Conservation (phyloP, 1,140 invertebrate species). For the Branchinecta lindahli region DNA sequence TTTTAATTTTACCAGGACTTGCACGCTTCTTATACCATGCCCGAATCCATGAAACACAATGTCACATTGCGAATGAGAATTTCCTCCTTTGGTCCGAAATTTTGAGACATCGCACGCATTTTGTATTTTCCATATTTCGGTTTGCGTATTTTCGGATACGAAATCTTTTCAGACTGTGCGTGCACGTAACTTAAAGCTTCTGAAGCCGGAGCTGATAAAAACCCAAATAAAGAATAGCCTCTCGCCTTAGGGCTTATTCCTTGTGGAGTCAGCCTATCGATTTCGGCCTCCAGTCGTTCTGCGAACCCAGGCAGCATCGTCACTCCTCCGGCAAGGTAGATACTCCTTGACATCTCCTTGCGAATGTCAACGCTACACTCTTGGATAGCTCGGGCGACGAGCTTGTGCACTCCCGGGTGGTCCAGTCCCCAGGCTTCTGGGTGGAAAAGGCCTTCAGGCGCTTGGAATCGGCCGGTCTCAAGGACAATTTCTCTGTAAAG, state of each 20-base stretch:
- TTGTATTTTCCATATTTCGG: too few species aligned
- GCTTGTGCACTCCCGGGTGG: constrained; percentile 40
- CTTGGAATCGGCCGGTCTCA: constrained; percentile 36
- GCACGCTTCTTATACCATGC: too few species aligned
- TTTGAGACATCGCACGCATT: too few species aligned
- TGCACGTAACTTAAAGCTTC: too few species aligned
- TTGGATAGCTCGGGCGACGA: constrained; percentile 42
- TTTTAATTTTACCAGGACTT: too few species aligned
- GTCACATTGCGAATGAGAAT: too few species aligned
- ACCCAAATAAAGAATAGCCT: too few species aligned
- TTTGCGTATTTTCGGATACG: too few species aligned
- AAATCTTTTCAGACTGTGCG: too few species aligned
- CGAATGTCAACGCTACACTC: constrained; percentile 40
- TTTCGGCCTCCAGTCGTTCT: constrained; percentile 41
- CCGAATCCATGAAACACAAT: too few species aligned
- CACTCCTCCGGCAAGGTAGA: constrained; percentile 39
- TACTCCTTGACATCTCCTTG: constrained; percentile 36
- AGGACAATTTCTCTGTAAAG: constrained; percentile 26
- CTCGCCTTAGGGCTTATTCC: constrained; percentile 42
- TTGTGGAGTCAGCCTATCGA: constrained; percentile 40
- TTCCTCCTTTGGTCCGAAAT: too few species aligned
- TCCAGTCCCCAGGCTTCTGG: constrained; percentile 45
- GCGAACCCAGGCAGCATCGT: constrained; percentile 43
- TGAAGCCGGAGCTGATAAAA: too few species aligned
- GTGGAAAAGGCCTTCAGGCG: constrained; percentile 45